These are phyloP conservation scores for Apogon hyalosoma DNA, from an alignment of 2,797 vertebrate genomes.

Conservation along the genomic window DNA sequence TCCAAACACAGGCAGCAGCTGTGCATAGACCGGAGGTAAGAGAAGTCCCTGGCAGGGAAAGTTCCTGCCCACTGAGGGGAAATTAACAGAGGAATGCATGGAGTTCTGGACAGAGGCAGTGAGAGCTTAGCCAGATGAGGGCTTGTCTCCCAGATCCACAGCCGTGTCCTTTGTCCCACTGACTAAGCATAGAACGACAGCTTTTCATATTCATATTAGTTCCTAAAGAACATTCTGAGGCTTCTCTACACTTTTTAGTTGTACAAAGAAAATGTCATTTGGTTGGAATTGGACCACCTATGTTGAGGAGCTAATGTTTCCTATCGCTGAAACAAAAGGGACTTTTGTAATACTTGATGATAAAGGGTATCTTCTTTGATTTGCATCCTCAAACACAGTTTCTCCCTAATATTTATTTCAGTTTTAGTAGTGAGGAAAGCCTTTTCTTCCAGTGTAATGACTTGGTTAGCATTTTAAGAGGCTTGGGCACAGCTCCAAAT, in stretches of 20 bases:
- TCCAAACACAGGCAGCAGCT: conserved; percentile 72
- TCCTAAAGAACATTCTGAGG: conserved; percentile 34
- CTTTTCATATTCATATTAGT: conserved; percentile 76
- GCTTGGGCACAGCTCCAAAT: conserved; percentile 55
- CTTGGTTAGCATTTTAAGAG: conserved; percentile 62
- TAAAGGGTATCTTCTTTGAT: conserved; percentile 19
- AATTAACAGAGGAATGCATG: conserved; percentile 79
- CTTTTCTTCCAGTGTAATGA: conserved; percentile 38
- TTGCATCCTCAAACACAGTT: conserved; percentile 20
- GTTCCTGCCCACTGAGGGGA: conserved; percentile 71
- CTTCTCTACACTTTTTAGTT: conserved; percentile 47
- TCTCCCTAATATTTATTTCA: conserved; percentile 2
- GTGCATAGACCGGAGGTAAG: conserved; percentile 64
- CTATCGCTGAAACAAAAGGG: conserved; percentile 7
- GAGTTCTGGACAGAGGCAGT: conserved; percentile 67
- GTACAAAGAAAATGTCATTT: conserved; percentile 61
- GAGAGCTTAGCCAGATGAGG: conserved; percentile 76
- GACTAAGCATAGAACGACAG: conserved; percentile 60
- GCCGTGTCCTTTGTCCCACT: conserved; percentile 69
- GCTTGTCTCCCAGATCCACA: conserved; percentile 68
- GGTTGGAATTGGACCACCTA: conserved; percentile 62
- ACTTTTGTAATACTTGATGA: conserved; percentile 19
- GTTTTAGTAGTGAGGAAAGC: conserved; percentile 8
- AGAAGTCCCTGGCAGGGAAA: conserved; percentile 65
- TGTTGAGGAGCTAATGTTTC: conserved; percentile 28